Evolutionary conservation across 2,888 invertebrate species (phyloP).

Genomic region (Phania funesta): DNA sequence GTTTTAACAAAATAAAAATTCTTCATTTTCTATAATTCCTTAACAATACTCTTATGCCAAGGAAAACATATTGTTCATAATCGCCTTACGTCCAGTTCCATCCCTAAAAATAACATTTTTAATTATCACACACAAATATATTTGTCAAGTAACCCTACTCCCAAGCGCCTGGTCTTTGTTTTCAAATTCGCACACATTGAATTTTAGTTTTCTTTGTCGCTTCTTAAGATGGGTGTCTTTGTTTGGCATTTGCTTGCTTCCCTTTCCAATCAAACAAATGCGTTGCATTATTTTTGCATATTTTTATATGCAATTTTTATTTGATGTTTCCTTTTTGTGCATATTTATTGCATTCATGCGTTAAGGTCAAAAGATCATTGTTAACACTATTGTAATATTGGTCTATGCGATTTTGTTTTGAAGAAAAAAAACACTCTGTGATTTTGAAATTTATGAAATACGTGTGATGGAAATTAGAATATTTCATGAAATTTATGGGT

Average conservation of each 20-base stretch:
- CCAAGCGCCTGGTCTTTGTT: constrained; percentile 8
- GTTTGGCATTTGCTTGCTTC: constrained; percentile 12
- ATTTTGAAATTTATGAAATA: constrained; percentile 44
- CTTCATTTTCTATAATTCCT: constrained; percentile 1
- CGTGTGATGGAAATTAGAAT: neutral
- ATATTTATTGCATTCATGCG: constrained; percentile 73
- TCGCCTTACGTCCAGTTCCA: constrained; percentile 71
- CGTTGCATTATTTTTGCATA: constrained; percentile 40
- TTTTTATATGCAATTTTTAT: constrained; percentile 29
- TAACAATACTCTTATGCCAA: neutral
- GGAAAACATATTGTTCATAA: constrained; percentile 22
- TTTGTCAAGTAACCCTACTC: constrained; percentile 15
- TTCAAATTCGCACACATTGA: neutral
- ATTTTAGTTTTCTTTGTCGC: constrained; percentile 4
- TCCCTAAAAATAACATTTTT: constrained; percentile 65
- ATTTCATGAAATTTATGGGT: constrained; percentile 31
- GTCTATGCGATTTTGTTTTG: constrained; percentile 20
- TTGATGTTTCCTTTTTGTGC: constrained; percentile 30
- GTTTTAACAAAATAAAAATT: no score
- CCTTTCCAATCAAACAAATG: neutral
- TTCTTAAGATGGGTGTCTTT: constrained; percentile 34
- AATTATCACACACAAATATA: neutral
- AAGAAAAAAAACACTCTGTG: constrained; percentile 48
- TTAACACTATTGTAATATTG: constrained; percentile 63
- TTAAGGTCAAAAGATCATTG: constrained; percentile 77